Percentiles rank a stretch among this genome's conserved stretches.
Conservation (phyloP, 2,113 vertebrate species). For the Probosciger aterrimus region DNA sequence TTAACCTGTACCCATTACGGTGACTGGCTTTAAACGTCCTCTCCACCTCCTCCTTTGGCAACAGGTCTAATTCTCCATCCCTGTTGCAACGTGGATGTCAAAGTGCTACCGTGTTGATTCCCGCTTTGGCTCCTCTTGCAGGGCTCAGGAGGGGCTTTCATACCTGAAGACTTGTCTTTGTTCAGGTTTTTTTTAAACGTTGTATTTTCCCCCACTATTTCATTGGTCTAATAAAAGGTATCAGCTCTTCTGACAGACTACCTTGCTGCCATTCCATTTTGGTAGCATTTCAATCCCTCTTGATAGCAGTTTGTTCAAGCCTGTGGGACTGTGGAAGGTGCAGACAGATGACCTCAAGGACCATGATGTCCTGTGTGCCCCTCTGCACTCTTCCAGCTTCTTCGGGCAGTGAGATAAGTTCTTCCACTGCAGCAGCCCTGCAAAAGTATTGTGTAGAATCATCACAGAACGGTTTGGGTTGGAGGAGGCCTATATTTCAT, state of each 20-base stretch:
- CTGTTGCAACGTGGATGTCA: fast-evolving
- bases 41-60: neutral
- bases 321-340: neutral
- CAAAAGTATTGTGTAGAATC: fast-evolving
- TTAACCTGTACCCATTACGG: constrained; percentile 44
- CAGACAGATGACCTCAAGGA: neutral
- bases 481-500: neutral
- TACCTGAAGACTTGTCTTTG: neutral
- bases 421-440: neutral
- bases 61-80: neutral
- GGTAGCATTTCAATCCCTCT: neutral
- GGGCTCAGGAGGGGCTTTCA: neutral
- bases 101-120: neutral
- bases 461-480: neutral
- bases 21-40: neutral
- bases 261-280: neutral
- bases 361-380: fast-evolving
- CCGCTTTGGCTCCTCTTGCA: neutral
- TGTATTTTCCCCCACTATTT: neutral
- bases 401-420: neutral
- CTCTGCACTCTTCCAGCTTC: neutral
- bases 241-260: neutral
- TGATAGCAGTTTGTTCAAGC: neutral
- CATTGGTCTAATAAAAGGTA: neutral
- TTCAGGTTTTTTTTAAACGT: neutral